A percentile compares a stretch with the other conserved stretches of the same genome.
These are phyloP conservation scores for Bombus confusus DNA, from an alignment of 1,140 invertebrate genomes.

Conservation along the genomic window DNA sequence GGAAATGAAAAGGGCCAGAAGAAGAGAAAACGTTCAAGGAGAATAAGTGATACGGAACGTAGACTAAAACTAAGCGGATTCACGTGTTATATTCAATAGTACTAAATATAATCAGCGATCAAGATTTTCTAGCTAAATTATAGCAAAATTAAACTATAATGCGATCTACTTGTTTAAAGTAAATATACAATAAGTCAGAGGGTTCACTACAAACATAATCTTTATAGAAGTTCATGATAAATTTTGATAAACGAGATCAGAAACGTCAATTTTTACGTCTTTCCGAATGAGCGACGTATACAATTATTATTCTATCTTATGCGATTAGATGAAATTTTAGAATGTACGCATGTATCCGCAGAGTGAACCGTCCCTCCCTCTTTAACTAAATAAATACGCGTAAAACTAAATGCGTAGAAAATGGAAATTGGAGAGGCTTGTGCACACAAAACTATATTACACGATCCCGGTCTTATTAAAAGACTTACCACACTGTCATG, in stretches of 20 bases:
- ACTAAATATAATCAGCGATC: constrained; percentile 6
- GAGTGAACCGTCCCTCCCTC: constrained; percentile 36
- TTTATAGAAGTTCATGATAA: not conserved
- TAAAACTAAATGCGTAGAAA: constrained; percentile 39
- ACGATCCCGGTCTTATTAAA: constrained; percentile 77
- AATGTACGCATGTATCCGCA: too few relatives aligned
- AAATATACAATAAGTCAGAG: constrained; percentile 33
- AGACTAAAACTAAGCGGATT: constrained; percentile 37
- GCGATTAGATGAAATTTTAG: not conserved
- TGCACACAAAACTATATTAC: constrained; percentile 83
- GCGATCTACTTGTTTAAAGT: constrained; percentile 35
- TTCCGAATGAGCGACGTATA: not conserved
- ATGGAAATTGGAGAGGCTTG: constrained; percentile 79
- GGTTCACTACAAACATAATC: constrained; percentile 21
- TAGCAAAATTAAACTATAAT: constrained; percentile 25
- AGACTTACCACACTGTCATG: constrained; percentile 93
- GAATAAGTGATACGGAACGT: not conserved
- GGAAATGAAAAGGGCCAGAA: not conserved
- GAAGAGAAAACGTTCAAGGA: not conserved
- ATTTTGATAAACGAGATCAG: not conserved
- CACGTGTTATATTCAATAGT: not conserved
- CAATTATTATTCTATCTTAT: not conserved
- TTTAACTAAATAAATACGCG: constrained; percentile 28
- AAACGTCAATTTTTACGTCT: not conserved
- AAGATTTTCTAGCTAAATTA: not conserved